Evolutionary conservation across 35 echinoderm and acorn worm species (phyloP), one percentile per base, ranked within the genome.

Genomic region (Apostichopus japonicus): DNA sequence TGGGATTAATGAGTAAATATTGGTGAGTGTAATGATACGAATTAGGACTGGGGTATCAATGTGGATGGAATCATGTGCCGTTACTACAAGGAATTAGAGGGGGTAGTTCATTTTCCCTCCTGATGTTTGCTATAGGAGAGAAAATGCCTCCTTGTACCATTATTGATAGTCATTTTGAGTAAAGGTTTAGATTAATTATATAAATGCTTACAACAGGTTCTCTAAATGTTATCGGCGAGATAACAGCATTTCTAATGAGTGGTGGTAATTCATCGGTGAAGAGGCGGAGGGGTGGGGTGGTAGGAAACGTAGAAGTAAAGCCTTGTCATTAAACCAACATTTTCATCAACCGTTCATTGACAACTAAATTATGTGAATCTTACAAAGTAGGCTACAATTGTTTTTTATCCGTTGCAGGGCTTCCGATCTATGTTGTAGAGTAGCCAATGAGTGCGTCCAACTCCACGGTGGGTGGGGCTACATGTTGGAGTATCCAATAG

Each of bases 401-500:
- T 27, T 19, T 19, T 79, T 56, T 6, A 25, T 91, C 33, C 33
- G 33, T 44, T 83, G 24, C 95, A 96, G 95, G 95, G 57, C 27
- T 10, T 82, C 95, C 24, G 95, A 96, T 10, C 11, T 94, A 14
- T n/a, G 71, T 8, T 94, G 92, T 61, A 81, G 55, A 17, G 90
- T 96, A 21, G 90, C 93, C 4, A 44, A 70, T 1, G 90, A 94
- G 14, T 94, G 95, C 57, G 52, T 96, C 17, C 95, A 96, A 86
- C 77, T 96, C 6, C 95, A 96, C 54, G 95, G 95, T 77, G 95
- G 95, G 6, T 96, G 95, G 95, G 95, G 95, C 9, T 96, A 96
- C 78, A 96, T 96, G 93, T 92, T 90, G 93, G 95, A 96, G 67
- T 96, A 94, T 17, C 93, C 95, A 13, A 90, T 96, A 2, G 93